A percentile compares a stretch with the other conserved stretches of the same genome.
phyloP scores from a whole-genome alignment of 1,140 invertebrate genomes.

The Ceratina australensis region DNA sequence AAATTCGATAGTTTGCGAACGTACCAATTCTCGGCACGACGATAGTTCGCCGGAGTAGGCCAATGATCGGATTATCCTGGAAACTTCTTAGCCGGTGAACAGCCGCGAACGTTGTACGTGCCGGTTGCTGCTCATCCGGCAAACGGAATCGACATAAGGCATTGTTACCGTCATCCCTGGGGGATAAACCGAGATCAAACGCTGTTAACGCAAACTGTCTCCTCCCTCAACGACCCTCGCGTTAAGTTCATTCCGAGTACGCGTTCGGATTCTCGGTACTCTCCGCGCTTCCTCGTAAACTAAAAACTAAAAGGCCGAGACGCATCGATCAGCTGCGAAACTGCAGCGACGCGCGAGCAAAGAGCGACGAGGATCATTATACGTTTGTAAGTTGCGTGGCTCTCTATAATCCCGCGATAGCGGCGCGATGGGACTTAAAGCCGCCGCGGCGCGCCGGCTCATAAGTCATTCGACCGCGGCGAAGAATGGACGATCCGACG shows the following conservation, averaged over 20 bases:
- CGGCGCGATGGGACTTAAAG: slow-evolving; percentile 53
- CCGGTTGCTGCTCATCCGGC: background rate
- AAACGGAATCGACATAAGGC: slow-evolving; percentile 60
- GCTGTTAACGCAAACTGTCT: slow-evolving; percentile 56
- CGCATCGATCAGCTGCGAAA: background rate
- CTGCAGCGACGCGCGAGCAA: background rate
- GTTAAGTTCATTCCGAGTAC: slow-evolving; percentile 60
- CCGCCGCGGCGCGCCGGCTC: slow-evolving; percentile 44
- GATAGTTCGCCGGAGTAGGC: slow-evolving; percentile 29
- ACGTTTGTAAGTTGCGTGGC: slow-evolving; percentile 37
- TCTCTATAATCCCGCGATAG: slow-evolving; percentile 54
- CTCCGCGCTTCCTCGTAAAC: no score
- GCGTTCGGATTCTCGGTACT: no score
- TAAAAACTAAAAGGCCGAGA: no score
- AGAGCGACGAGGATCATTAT: slow-evolving; percentile 30
- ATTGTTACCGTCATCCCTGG: slow-evolving; percentile 57
- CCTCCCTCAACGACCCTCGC: slow-evolving; percentile 28
- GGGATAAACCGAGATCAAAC: slow-evolving; percentile 63
- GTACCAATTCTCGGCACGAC: slow-evolving; percentile 44
- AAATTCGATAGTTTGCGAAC: slow-evolving; percentile 61
- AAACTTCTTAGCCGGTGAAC: slow-evolving; percentile 50
- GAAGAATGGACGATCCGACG: slow-evolving; percentile 13
- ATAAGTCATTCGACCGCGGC: slow-evolving; percentile 61
- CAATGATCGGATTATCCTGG: slow-evolving; percentile 60
- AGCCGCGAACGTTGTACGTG: slow-evolving; percentile 29